Base-by-base conservation (phyloP, 2,113 vertebrate species). In the Tyto alba region DNA sequence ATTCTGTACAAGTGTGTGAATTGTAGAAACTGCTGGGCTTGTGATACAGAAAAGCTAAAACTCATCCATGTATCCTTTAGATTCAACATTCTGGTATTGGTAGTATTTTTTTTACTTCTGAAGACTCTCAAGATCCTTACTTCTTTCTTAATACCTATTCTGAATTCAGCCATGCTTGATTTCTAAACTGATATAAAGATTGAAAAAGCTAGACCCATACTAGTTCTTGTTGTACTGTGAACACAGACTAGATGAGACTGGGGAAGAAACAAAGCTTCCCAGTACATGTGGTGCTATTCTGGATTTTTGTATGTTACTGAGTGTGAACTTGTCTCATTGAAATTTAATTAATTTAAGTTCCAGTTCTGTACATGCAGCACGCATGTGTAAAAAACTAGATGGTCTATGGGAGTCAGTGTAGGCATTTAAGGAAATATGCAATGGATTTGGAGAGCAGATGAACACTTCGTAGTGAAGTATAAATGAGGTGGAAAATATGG, bases 401-500 rank as follows among this genome's bases (percentile, higher is more conserved):
- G 34, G 34, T 69, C 25, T 66, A 5, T 38, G 29, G 34, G 25
- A 87, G 17, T 72, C 47, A 36, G 15, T 67, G 12, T 27, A 43
- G 4, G 9, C 25, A 38, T 85, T 90, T 68, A 93, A 87, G 13
- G 29, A 90, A 89, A 81, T 30, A 60, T 13, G 27, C 27, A 72
- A 48, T 72, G 79, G 18, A 67, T 95, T 90, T 93, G 34, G 68
- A 87, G 73, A 25, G 16, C 36, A 93, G 56, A 84, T 87, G 77
- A 93, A 87, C 5, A 29, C 16, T 93, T 71, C 0, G 0, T 53
- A 82, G 66, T 48, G 38, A 96, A 95, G 87, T 92, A 66, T 79
- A 90, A 89, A 6, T 93, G 67, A 95, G 27, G 53, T 89, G 40
- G 72, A 95, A 96, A 93, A 93, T 95, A 69, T 13, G 62, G 25